Base-by-base conservation (phyloP, 1,140 invertebrate genomes). In the Hypothenemus hampei region DNA sequence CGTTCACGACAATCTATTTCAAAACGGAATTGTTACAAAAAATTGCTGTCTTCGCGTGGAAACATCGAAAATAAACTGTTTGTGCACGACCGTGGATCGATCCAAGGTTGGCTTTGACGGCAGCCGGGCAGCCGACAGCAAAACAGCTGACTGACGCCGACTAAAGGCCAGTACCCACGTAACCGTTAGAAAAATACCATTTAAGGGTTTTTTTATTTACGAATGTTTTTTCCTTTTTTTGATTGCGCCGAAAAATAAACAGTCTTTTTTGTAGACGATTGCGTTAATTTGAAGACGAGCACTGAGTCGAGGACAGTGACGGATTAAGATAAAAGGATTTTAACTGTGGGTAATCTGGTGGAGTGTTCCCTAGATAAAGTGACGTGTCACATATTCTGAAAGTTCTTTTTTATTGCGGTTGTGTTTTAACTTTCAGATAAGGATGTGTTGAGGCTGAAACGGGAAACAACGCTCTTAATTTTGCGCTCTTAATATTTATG, bases 61-160 rank as follows among this genome's bases (percentile, higher is more conserved):
- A 36, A 29, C 7, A 24, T 35, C 15, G 46, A 48, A 36, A 48
- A 35, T 18, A 19, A 23, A 16, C 21, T 26, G 16, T 23, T 24
- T 46, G 33, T 48, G 31, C 26, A 15, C 16, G 46, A 37, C 35
- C 18, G 6, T 22, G 35, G 33, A 48, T 48, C 26, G 46, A 48
- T 48, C 46, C n/a, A n/a, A 35, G 31, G n/a, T 48, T 36, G 13
- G 46, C 35, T 13, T 26, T 48, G 26, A 31, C 46, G 46, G 26
- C 23, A 48, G 23, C 33, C 46, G 16, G 13, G 4, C 11, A 13
- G 23, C 16, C 46, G 35, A 36, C 26, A 11, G 31, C 4, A 7
- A 24, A 48, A 48, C 46, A 48, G 46, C 46, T 48, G 46, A 48
- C 46, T 48, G 46, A 15, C 46, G 46, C n/a, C 13, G 18, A 24